Evolutionary conservation across 2,797 vertebrate genomes (phyloP).

Genomic region (Danio kyathit): DNA sequence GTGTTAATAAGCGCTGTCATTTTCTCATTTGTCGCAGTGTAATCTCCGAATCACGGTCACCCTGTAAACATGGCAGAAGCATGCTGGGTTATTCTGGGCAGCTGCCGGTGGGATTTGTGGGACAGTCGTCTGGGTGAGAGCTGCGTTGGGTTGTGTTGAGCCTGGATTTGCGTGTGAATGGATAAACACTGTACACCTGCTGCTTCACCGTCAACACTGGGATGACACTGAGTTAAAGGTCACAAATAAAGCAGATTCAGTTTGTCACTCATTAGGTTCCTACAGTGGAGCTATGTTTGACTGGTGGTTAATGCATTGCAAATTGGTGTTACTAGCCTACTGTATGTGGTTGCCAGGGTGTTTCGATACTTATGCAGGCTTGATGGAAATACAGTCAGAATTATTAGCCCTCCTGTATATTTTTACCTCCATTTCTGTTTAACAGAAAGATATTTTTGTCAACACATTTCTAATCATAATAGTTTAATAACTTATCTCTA

Average conservation of each 20-base stretch:
- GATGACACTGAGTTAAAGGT: not conserved
- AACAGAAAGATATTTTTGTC: too few relatives aligned
- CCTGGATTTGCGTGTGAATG: conserved; percentile 37
- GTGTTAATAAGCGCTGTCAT: conserved; percentile 40
- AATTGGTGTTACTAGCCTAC: too few relatives aligned
- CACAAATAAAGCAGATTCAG: not conserved
- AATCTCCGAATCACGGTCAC: conserved; percentile 47
- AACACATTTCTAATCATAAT: too few relatives aligned
- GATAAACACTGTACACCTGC: conserved; percentile 17
- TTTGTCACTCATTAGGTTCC: not conserved
- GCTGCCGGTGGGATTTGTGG: conserved; percentile 60
- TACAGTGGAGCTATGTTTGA: too few relatives aligned
- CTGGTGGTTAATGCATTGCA: too few relatives aligned
- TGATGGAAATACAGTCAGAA: too few relatives aligned
- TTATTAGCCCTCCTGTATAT: too few relatives aligned
- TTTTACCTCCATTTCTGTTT: too few relatives aligned
- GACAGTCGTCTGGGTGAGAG: conserved; percentile 58
- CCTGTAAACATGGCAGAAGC: conserved; percentile 61
- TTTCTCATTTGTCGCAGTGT: conserved; percentile 43
- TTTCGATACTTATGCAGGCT: not conserved
- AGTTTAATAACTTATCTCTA: too few relatives aligned
- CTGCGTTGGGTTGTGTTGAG: conserved; percentile 21
- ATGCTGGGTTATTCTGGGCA: conserved; percentile 54
- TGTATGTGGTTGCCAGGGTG: not conserved
- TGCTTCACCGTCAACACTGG: not conserved